Conservation (phyloP, 2,113 vertebrate species). For the Geococcyx californianus region DNA sequence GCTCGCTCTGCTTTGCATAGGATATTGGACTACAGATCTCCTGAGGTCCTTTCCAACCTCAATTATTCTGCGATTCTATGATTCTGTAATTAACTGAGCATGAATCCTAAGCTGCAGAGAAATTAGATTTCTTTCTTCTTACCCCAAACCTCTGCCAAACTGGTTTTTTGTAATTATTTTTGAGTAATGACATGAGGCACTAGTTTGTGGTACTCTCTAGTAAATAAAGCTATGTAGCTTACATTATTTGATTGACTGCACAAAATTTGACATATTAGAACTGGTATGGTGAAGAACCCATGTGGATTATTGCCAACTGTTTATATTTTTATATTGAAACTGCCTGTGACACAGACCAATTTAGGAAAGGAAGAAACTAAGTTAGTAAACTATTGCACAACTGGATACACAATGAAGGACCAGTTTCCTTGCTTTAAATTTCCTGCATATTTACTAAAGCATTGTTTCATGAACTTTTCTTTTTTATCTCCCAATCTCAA, state of each 20-base stretch:
- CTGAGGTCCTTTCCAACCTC: conserved; percentile 19
- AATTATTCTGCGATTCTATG: conserved; percentile 18
- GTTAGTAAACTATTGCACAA: conserved; percentile 6
- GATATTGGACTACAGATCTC: conserved; percentile 31
- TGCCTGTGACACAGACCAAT: neutral
- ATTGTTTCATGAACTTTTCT: neutral
- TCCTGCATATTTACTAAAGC: conserved; percentile 20
- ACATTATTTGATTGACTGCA: conserved; percentile 27
- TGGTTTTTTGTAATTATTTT: conserved; percentile 44
- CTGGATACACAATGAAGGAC: neutral
- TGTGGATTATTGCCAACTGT: neutral
- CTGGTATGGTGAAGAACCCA: neutral
- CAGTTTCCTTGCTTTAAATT: neutral
- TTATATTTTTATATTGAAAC: conserved; percentile 11
- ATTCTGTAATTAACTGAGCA: conserved; percentile 61
- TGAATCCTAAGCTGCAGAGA: conserved; percentile 37
- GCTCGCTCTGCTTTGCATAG: neutral
- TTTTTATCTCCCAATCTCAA: neutral
- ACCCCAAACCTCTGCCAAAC: neutral
- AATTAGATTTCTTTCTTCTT: conserved; percentile 57
- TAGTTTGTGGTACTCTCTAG: neutral
- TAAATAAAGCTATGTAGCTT: conserved; percentile 30
- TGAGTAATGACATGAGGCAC: conserved; percentile 15
- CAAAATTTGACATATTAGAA: conserved; percentile 17
- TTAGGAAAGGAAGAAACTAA: conserved; percentile 42